Evolutionary conservation across 1,140 invertebrate genomes (phyloP).

Genomic region (Lasioglossum baleicum): DNA sequence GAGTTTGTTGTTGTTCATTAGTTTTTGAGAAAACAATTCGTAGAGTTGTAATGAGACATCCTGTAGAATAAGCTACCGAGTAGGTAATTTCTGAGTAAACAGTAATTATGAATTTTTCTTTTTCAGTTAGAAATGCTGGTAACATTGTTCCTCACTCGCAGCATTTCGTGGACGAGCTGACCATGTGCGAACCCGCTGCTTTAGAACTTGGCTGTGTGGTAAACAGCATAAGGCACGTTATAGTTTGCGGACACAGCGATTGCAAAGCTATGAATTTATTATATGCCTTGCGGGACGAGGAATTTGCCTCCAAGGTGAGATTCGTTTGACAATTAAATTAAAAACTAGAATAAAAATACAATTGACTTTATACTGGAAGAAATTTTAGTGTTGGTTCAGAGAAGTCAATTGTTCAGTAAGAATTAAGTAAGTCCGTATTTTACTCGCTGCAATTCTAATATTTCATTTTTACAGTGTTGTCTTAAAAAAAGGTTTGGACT

Average conservation of each 20-base stretch:
- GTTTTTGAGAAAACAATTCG: neutral
- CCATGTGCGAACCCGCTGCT: constrained; percentile 96
- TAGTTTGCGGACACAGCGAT: constrained; percentile 98
- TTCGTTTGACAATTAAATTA: no score
- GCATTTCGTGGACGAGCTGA: constrained; percentile 91
- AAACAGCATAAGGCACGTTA: constrained; percentile 95
- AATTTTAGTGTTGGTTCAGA: no score
- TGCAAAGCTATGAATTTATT: constrained; percentile 98
- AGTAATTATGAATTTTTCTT: constrained; percentile 25
- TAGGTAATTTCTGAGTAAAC: neutral
- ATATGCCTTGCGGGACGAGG: constrained; percentile 89
- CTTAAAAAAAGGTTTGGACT: no score
- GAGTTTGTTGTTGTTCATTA: neutral
- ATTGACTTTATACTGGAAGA: no score
- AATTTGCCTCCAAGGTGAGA: constrained; percentile 84
- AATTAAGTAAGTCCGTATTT: no score
- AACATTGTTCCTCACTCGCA: constrained; percentile 95
- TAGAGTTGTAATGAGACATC: neutral
- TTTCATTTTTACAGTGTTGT: no score
- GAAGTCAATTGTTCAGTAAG: no score
- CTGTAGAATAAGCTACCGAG: neutral
- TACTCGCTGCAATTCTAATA: no score
- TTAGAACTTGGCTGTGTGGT: constrained; percentile 95
- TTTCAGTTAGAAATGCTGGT: constrained; percentile 95
- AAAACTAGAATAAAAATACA: no score